Evolutionary conservation across 2,797 vertebrate species (phyloP).

Genomic region (Betta splendens): DNA sequence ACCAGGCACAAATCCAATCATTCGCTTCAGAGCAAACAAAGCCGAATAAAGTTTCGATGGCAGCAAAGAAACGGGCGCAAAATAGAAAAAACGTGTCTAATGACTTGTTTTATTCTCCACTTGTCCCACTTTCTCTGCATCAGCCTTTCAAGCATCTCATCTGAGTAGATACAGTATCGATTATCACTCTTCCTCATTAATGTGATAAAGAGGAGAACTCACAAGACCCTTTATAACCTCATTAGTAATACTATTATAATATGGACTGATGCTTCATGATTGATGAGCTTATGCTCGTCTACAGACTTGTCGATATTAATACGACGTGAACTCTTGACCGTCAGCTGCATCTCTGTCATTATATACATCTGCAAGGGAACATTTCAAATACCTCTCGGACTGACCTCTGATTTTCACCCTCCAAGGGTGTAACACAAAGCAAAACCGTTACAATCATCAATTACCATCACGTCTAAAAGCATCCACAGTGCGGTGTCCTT

Average conservation of each 20-base stretch:
- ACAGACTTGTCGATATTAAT: constrained; percentile 18
- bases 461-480: constrained; percentile 61
- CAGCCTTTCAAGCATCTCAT: constrained; percentile 26
- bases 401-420: constrained; percentile 28
- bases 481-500: constrained; percentile 50
- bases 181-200: constrained; percentile 52
- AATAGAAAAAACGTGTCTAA: constrained; percentile 1
- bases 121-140: no score
- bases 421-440: constrained; percentile 49
- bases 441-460: constrained; percentile 59
- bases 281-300: neutral
- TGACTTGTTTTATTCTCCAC: constrained; percentile 2
- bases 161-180: constrained; percentile 54
- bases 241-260: no score
- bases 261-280: constrained; percentile 5
- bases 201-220: constrained; percentile 55
- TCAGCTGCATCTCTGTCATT: constrained; percentile 6
- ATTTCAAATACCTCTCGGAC: constrained; percentile 16
- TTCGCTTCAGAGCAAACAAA: constrained; percentile 4
- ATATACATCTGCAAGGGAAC: constrained; percentile 32
- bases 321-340: constrained; percentile 22
- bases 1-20: constrained; percentile 21
- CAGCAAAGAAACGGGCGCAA: neutral
- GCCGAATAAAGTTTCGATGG: neutral
- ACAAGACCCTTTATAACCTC: constrained; percentile 47